Evolutionary conservation across 2,797 vertebrate species (phyloP).

Genomic region (Gorsachius magnificus): DNA sequence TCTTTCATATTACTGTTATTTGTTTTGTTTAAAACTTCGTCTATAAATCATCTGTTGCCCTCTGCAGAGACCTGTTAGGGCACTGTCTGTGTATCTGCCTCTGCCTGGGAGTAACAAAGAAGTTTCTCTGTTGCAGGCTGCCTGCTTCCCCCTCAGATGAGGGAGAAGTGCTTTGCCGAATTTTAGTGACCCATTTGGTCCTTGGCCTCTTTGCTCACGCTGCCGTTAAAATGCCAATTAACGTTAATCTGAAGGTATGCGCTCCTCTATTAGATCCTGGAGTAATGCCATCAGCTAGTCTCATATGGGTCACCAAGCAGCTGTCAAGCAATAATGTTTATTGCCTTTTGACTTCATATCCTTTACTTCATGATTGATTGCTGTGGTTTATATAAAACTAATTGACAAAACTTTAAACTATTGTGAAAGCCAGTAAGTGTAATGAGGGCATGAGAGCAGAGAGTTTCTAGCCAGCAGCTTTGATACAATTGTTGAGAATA

Average conservation of each 20-base stretch:
- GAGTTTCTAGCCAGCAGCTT: not conserved
- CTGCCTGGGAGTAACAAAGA: not conserved
- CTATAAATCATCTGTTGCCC: not conserved
- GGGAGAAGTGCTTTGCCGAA: not conserved
- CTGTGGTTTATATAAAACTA: not conserved
- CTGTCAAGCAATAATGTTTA: conserved; percentile 18
- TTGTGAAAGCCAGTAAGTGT: not conserved
- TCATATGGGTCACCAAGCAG: not conserved
- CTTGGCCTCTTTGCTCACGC: not conserved
- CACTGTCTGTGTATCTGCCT: not conserved
- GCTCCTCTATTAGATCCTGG: not conserved
- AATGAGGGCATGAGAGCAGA: not conserved
- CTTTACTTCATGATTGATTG: not conserved
- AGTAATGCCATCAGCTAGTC: not conserved
- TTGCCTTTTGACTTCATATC: conserved; percentile 22
- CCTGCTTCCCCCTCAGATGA: not conserved
- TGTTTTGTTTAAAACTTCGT: conserved; percentile 33
- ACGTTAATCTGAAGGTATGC: conserved; percentile 13
- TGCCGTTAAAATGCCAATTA: not conserved
- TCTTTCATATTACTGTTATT: not conserved
- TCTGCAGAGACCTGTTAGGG: not conserved
- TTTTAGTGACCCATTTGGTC: not conserved
- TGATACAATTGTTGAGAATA: not conserved
- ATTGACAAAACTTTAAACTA: not conserved
- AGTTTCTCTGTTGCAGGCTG: not conserved